Percentiles rank a stretch among this genome's conserved stretches.
Evolutionary conservation across 2,888 invertebrate genomes (phyloP).

Genomic region (Lepeophtheirus nordmannii): DNA sequence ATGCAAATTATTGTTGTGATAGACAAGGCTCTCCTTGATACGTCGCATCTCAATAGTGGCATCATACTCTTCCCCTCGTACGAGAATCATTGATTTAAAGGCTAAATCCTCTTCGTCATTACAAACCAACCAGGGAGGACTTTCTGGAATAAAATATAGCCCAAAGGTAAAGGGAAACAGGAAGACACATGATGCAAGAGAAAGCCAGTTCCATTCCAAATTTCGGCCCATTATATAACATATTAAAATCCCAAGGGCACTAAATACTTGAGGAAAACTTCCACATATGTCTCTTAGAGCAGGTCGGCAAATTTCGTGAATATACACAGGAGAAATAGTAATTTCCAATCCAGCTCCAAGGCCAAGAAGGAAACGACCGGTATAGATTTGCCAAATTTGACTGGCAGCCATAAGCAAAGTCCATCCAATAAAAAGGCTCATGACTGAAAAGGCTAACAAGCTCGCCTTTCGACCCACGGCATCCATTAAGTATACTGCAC

Average conservation of each 20-base stretch:
- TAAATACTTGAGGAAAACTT: constrained; percentile 22
- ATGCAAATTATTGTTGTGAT: constrained; percentile 16
- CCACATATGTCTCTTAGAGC: constrained; percentile 19
- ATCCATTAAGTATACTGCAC: constrained; percentile 18
- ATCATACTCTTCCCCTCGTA: constrained; percentile 22
- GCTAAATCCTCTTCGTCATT: constrained; percentile 22
- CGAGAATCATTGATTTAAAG: constrained; percentile 16
- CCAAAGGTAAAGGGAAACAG: constrained; percentile 19
- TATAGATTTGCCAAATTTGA: constrained; percentile 20
- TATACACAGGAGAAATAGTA: constrained; percentile 21
- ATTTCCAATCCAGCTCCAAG: constrained; percentile 22
- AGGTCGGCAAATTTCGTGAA: constrained; percentile 22
- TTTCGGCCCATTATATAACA: constrained; percentile 22
- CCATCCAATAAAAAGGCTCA: constrained; percentile 23
- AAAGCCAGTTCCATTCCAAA: constrained; percentile 22
- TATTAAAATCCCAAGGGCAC: constrained; percentile 18
- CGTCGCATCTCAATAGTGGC: constrained; percentile 11
- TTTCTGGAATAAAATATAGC: constrained; percentile 23
- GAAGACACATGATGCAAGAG: constrained; percentile 19
- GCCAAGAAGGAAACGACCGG: constrained; percentile 21
- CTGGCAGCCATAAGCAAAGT: constrained; percentile 21
- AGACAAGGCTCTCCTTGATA: constrained; percentile 15
- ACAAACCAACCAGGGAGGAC: constrained; percentile 19
- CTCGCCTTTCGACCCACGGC: constrained; percentile 19
- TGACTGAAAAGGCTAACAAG: constrained; percentile 20